Conservation (phyloP, 1,140 invertebrate genomes). For the Penaeus chinensis region DNA sequence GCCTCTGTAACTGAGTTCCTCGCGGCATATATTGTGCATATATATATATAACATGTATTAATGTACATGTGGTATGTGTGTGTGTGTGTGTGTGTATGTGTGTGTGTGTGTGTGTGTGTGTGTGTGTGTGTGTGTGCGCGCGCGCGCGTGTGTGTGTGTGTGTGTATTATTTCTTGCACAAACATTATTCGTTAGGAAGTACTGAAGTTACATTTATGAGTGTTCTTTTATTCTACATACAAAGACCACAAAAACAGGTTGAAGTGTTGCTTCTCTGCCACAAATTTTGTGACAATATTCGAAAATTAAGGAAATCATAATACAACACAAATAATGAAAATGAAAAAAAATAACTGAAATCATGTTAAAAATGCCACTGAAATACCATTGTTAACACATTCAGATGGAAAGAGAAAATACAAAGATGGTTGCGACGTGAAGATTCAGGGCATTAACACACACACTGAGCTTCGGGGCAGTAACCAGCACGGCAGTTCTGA, state of each 20-base stretch:
- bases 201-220: no score
- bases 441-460: neutral
- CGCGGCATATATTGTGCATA: no score
- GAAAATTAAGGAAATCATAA: no score
- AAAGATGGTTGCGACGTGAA: neutral
- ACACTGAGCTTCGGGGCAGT: neutral
- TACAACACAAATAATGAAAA: no score
- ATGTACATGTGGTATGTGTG: neutral
- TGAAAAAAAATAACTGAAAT: no score
- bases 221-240: no score
- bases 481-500: neutral
- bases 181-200: no score
- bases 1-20: neutral
- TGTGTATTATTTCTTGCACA: no score
- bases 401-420: neutral
- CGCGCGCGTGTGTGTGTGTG: neutral
- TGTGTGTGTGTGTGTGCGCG: constrained; percentile 3
- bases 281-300: no score
- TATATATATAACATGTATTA: neutral
- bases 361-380: no score
- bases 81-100: constrained; percentile 4
- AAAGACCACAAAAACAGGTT: no score
- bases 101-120: constrained; percentile 10
- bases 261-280: no score
- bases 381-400: neutral